Percentiles rank a stretch among this genome's conserved stretches.
Conservation (phyloP, 2,113 vertebrate genomes). For the Empidonax traillii region DNA sequence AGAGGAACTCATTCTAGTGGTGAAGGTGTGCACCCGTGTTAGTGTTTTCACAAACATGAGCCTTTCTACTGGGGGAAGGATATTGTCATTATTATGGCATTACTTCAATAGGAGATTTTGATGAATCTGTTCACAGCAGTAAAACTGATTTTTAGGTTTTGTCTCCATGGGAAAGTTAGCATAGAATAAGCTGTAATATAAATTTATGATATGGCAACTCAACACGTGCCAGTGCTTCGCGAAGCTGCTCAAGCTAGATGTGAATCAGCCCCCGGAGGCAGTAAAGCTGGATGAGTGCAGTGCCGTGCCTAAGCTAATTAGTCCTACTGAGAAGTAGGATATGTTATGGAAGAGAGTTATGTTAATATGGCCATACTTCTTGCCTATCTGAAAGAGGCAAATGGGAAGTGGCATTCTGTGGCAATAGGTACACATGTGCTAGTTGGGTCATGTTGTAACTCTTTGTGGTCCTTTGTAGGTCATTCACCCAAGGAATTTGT, state of each 20-base stretch:
- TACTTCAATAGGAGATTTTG: background rate
- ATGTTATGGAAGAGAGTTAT: background rate
- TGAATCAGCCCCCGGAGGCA: slow-evolving; percentile 12
- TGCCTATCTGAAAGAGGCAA: background rate
- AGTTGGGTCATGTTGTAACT: background rate
- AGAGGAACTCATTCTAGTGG: background rate
- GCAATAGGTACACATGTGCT: background rate
- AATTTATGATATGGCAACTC: background rate
- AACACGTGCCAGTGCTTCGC: background rate
- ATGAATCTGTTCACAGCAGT: background rate
- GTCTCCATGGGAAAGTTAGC: background rate
- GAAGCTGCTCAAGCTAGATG: background rate
- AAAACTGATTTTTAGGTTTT: slow-evolving; percentile 41
- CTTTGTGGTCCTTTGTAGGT: background rate
- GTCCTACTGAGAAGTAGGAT: slow-evolving; percentile 6
- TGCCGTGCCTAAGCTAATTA: slow-evolving; percentile 37
- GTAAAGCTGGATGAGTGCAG: background rate
- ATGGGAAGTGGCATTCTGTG: background rate
- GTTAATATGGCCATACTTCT: background rate
- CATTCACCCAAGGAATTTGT: background rate
- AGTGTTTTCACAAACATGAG: background rate
- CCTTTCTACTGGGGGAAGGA: background rate
- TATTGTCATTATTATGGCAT: background rate
- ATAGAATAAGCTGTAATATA: background rate
- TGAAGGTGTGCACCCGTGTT: background rate